A percentile compares a stretch with the other conserved stretches of the same genome.
Evolutionary conservation across 2,888 invertebrate species (phyloP).

Genomic region (Diaperis boleti): DNA sequence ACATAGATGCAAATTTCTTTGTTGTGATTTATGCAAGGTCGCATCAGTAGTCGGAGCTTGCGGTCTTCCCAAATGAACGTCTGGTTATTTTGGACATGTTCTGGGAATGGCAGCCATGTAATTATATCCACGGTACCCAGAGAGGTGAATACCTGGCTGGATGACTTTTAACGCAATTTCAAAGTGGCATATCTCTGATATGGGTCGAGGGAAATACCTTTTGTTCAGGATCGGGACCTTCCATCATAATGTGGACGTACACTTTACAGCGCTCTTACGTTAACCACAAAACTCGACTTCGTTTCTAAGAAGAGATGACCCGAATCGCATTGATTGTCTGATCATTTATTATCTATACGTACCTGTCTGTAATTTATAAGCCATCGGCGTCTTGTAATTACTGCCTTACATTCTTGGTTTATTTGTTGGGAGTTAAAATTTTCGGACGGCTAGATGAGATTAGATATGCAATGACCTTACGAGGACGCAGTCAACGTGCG

Average conservation of each 20-base stretch:
- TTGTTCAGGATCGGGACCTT: slow-evolving; percentile 60
- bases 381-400: slow-evolving; percentile 30
- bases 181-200: slow-evolving; percentile 66
- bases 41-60: slow-evolving; percentile 13
- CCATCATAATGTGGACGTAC: slow-evolving; percentile 56
- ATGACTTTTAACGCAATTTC: slow-evolving; percentile 67
- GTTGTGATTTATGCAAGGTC: slow-evolving; percentile 38
- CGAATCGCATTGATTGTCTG: slow-evolving; percentile 17
- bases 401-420: slow-evolving; percentile 14
- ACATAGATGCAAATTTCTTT: slow-evolving; percentile 21
- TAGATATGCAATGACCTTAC: slow-evolving; percentile 33
- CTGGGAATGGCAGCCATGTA: slow-evolving; percentile 63
- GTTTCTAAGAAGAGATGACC: slow-evolving; percentile 13
- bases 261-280: slow-evolving; percentile 45
- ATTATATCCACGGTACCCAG: slow-evolving; percentile 60
- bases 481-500: slow-evolving; percentile 11
- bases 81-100: slow-evolving; percentile 51
- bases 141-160: slow-evolving; percentile 61
- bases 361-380: slow-evolving; percentile 19
- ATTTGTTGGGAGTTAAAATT: slow-evolving; percentile 9
- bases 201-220: slow-evolving; percentile 65
- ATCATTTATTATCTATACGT: slow-evolving; percentile 25
- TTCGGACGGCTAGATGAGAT: slow-evolving; percentile 21
- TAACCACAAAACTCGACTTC: slow-evolving; percentile 29
- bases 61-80: slow-evolving; percentile 26